phyloP scores from a whole-genome alignment of 2,113 vertebrate genomes.

The Lynx canadensis region DNA sequence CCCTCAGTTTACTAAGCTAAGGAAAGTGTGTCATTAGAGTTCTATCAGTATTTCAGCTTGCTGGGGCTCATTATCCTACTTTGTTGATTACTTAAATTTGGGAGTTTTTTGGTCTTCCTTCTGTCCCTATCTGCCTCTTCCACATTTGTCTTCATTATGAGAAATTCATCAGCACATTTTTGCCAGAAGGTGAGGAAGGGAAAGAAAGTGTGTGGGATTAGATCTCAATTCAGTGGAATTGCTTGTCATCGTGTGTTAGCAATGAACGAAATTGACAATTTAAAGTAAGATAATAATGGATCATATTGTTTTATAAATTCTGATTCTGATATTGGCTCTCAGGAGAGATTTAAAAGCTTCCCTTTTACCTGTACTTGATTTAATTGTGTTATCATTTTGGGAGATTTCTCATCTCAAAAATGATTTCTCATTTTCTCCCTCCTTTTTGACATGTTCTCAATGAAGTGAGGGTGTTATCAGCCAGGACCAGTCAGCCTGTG shows the following conservation, averaged over 20 bases:
- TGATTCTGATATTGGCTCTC: not conserved
- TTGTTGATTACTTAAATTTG: not conserved
- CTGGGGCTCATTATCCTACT: not conserved
- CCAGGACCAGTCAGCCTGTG: not conserved
- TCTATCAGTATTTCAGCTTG: not conserved
- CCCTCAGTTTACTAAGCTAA: not conserved
- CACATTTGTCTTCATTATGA: not conserved
- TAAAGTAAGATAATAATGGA: not conserved
- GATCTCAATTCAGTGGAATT: not conserved
- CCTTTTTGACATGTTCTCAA: not conserved
- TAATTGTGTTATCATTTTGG: not conserved
- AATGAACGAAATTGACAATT: not conserved
- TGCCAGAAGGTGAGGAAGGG: not conserved
- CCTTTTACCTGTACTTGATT: not conserved
- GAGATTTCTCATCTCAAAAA: not conserved
- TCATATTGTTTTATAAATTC: not conserved
- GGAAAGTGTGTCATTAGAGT: not conserved
- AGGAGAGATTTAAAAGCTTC: not conserved
- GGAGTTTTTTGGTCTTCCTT: not conserved
- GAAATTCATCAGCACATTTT: constrained; percentile 15
- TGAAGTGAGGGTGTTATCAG: not conserved
- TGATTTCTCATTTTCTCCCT: not conserved
- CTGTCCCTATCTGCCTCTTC: not conserved
- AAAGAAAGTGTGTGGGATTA: not conserved
- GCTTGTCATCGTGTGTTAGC: not conserved